Evolutionary conservation across 2,797 vertebrate genomes (phyloP).

Genomic region (Loris lydekkerianus): DNA sequence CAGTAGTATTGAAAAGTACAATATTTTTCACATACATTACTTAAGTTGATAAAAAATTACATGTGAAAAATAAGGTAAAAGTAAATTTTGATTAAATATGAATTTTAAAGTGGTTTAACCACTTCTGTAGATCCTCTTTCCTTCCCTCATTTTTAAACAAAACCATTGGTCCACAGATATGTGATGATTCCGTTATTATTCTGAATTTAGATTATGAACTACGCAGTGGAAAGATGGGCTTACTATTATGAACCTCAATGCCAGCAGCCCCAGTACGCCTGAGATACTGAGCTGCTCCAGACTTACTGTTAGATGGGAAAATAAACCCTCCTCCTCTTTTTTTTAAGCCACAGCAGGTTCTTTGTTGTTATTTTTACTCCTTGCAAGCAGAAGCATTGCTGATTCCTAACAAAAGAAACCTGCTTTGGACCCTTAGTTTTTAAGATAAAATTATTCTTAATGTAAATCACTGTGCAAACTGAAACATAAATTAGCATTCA

Average conservation of each 20-base stretch:
- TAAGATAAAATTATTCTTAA: conserved; percentile 45
- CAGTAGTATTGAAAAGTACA: not conserved
- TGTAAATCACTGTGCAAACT: not conserved
- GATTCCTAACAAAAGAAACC: not conserved
- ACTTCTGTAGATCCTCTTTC: not conserved
- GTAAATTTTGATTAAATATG: not conserved
- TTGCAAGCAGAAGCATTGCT: conserved; percentile 4
- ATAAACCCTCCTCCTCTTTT: not conserved
- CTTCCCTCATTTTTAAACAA: not conserved
- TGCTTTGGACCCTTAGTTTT: not conserved
- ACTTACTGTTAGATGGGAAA: not conserved
- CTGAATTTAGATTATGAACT: not conserved
- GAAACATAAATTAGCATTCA: not conserved
- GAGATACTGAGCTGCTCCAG: not conserved
- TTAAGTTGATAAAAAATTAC: conserved; percentile 40
- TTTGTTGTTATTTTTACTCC: not conserved
- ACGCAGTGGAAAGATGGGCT: not conserved
- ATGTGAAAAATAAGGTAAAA: conserved; percentile 34
- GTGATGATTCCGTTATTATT: not conserved
- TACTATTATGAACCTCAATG: not conserved
- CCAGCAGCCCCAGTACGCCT: not conserved
- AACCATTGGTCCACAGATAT: not conserved
- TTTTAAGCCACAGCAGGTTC: not conserved
- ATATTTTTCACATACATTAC: conserved; percentile 37
- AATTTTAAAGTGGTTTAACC: not conserved